Percentiles rank a stretch among this genome's conserved stretches.
Conservation (phyloP, 1,140 invertebrate genomes). For the Samia ricini region DNA sequence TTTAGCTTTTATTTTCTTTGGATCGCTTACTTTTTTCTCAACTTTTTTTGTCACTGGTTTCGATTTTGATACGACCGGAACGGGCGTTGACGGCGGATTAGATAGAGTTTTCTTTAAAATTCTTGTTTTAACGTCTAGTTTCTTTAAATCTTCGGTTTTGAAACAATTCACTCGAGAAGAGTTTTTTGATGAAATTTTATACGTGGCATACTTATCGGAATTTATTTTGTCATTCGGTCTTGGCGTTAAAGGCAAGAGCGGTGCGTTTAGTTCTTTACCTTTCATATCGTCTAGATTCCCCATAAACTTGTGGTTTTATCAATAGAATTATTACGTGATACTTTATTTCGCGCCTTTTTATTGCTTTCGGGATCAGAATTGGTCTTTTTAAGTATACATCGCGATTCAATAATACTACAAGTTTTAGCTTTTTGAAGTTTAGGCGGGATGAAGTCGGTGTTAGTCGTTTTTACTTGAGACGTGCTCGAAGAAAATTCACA, state of each 20-base stretch:
- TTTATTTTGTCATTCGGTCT: slow-evolving; percentile 60
- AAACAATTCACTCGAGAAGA: slow-evolving; percentile 47
- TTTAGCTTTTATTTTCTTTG: slow-evolving; percentile 65
- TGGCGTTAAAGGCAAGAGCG: slow-evolving; percentile 55
- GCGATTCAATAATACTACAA: slow-evolving; percentile 81
- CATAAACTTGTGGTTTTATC: slow-evolving; percentile 77
- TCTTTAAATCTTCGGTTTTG: slow-evolving; percentile 68
- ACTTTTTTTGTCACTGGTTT: slow-evolving; percentile 59
- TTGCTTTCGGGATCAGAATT: slow-evolving; percentile 59
- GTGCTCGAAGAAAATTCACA: slow-evolving; percentile 68
- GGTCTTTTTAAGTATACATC: slow-evolving; percentile 79
- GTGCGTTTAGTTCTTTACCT: slow-evolving; percentile 64
- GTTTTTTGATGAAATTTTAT: slow-evolving; percentile 71
- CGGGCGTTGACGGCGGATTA: slow-evolving; percentile 70
- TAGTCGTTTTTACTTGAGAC: slow-evolving; percentile 40
- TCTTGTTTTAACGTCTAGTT: slow-evolving; percentile 76
- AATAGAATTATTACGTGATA: slow-evolving; percentile 65
- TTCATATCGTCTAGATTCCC: slow-evolving; percentile 78
- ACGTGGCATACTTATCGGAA: slow-evolving; percentile 73
- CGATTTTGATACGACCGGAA: slow-evolving; percentile 60
- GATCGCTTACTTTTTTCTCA: slow-evolving; percentile 62
- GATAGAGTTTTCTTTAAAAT: slow-evolving; percentile 75
- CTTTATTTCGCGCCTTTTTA: slow-evolving; percentile 48
- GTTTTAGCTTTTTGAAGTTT: slow-evolving; percentile 80
- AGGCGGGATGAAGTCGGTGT: slow-evolving; percentile 64